Evolutionary conservation across 2,797 vertebrate genomes (phyloP).

Genomic region (Phataginus tricuspis): DNA sequence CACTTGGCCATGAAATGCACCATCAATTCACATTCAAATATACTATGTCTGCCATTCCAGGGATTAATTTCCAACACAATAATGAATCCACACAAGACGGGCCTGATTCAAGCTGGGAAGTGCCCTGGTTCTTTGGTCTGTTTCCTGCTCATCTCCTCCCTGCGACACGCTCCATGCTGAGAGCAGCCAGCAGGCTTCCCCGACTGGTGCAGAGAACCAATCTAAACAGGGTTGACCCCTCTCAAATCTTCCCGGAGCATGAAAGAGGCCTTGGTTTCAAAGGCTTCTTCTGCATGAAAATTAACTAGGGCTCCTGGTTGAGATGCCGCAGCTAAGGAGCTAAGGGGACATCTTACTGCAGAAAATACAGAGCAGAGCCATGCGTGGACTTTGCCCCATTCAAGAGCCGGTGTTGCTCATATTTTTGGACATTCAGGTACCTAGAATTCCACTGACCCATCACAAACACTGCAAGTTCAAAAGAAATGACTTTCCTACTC

Average conservation of each 20-base stretch:
- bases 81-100: conserved; percentile 71
- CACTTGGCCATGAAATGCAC: not conserved
- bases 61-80: conserved; percentile 77
- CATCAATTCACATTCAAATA: conserved; percentile 52
- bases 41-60: conserved; percentile 52
- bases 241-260: conserved; percentile 67
- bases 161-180: conserved; percentile 64
- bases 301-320: conserved; percentile 55
- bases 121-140: conserved; percentile 77
- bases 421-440: not conserved
- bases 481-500: not conserved
- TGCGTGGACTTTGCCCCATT: not conserved
- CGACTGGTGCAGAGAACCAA: conserved; percentile 63
- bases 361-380: not conserved
- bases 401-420: not conserved
- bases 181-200: conserved; percentile 71
- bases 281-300: conserved; percentile 71
- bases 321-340: not conserved
- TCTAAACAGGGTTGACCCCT: conserved; percentile 77
- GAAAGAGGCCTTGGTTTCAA: conserved; percentile 69
- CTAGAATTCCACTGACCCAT: not conserved
- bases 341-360: not conserved
- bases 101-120: conserved; percentile 77
- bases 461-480: not conserved
- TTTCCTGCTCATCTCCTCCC: conserved; percentile 70